A percentile compares a stretch with the other conserved stretches of the same genome.
Conservation (phyloP, 1,140 invertebrate species). For the Teleogryllus occipitalis region DNA sequence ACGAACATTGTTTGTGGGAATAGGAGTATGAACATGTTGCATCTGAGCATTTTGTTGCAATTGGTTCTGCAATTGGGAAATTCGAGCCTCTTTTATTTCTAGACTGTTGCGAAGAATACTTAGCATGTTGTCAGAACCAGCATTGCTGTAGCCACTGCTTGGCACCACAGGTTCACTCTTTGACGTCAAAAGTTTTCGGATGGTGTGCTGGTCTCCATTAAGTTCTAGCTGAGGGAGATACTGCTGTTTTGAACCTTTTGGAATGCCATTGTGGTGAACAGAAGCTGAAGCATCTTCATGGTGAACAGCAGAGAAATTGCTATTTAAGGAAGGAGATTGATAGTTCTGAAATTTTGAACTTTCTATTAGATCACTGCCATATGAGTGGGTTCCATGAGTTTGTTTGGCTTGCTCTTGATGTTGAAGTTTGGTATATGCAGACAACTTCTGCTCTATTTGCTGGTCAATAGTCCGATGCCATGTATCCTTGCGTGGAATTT, state of each 20-base stretch:
- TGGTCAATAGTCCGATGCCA: conserved; percentile 46
- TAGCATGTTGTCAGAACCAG: conserved; percentile 36
- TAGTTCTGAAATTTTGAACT: not conserved
- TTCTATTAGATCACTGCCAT: not conserved
- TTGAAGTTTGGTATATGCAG: conserved; percentile 20
- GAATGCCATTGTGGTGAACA: not conserved
- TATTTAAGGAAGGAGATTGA: not conserved
- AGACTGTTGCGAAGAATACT: conserved; percentile 58
- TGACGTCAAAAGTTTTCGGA: not conserved
- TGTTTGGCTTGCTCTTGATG: conserved; percentile 23
- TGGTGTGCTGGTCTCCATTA: not conserved
- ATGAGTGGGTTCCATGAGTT: conserved; percentile 1
- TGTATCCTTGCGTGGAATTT: conserved; percentile 40
- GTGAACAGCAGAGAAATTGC: not conserved
- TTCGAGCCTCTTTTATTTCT: conserved; percentile 53
- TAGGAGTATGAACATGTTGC: not conserved
- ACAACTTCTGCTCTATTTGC: conserved; percentile 45
- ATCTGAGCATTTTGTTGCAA: conserved; percentile 20
- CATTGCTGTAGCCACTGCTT: not conserved
- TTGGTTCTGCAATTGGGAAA: conserved; percentile 39
- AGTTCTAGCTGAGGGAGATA: not conserved
- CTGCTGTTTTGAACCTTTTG: not conserved
- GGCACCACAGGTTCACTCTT: not conserved
- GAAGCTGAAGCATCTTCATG: not conserved
- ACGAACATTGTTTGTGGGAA: not conserved